phyloP scores from a whole-genome alignment of 2,888 invertebrate species.

The Lamellibrachia columna region DNA sequence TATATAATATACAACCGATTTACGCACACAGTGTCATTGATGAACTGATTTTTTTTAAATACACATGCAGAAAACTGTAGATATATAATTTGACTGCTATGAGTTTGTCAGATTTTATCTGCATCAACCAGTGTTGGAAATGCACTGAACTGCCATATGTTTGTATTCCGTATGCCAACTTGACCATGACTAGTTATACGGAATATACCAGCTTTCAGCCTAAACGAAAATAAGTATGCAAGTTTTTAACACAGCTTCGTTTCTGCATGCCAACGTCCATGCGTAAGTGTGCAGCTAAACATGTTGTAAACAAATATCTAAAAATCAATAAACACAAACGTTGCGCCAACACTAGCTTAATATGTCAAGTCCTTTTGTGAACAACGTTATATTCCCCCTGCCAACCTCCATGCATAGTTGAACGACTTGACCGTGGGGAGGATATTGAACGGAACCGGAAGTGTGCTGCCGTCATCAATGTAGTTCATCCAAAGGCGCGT shows the following conservation, averaged over 20 bases:
- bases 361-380: neutral
- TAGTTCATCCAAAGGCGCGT: constrained; percentile 79
- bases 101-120: no score
- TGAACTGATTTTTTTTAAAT: no score
- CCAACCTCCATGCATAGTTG: constrained; percentile 53
- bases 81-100: no score
- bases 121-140: no score
- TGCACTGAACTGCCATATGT: neutral
- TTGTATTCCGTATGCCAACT: neutral
- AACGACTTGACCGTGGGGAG: constrained; percentile 67
- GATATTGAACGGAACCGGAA: constrained; percentile 77
- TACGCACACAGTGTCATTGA: no score
- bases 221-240: neutral
- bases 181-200: neutral
- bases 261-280: neutral
- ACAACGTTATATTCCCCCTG: constrained; percentile 18
- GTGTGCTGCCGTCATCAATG: constrained; percentile 76
- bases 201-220: neutral
- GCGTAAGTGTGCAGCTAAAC: neutral
- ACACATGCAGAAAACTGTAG: no score
- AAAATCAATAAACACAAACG: neutral
- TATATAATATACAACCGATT: no score
- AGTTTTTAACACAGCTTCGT: neutral
- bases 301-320: neutral
- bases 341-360: neutral